phyloP scores from a whole-genome alignment of 2,888 invertebrate genomes.

The Operophtera brumata region DNA sequence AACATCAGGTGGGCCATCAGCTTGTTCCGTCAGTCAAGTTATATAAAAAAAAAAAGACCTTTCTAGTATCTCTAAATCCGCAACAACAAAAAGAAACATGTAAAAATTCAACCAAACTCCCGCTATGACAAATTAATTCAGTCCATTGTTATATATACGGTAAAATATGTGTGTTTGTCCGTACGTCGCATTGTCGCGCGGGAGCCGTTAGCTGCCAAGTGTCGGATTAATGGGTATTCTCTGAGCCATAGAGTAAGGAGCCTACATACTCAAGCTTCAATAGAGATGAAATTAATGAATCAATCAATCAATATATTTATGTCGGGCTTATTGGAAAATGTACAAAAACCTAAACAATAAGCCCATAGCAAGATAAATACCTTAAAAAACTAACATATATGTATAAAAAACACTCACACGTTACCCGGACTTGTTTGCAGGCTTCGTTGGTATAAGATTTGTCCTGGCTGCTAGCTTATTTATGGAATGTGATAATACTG shows the following conservation, averaged over 20 bases:
- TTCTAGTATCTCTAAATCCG: not conserved
- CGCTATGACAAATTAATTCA: conserved; percentile 7
- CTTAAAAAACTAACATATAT: no score
- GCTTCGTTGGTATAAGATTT: no score
- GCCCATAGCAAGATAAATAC: no score
- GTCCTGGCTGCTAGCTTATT: no score
- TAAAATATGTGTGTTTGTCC: conserved; percentile 1
- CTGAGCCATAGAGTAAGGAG: not conserved
- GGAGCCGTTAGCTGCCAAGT: conserved; percentile 5
- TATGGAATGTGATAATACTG: no score
- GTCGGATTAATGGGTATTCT: not conserved
- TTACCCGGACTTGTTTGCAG: no score
- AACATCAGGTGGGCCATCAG: no score
- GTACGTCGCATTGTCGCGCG: not conserved
- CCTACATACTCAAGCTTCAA: not conserved
- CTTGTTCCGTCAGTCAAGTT: no score
- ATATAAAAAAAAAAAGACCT: not conserved
- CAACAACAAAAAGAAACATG: not conserved
- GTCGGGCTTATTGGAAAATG: no score
- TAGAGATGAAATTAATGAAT: not conserved
- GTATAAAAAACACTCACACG: no score
- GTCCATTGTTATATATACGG: not conserved
- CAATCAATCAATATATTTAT: no score
- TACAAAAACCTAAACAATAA: no score
- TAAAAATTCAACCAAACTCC: not conserved